Base-by-base conservation (phyloP, 2,797 vertebrate genomes). In the Carduelis carduelis region DNA sequence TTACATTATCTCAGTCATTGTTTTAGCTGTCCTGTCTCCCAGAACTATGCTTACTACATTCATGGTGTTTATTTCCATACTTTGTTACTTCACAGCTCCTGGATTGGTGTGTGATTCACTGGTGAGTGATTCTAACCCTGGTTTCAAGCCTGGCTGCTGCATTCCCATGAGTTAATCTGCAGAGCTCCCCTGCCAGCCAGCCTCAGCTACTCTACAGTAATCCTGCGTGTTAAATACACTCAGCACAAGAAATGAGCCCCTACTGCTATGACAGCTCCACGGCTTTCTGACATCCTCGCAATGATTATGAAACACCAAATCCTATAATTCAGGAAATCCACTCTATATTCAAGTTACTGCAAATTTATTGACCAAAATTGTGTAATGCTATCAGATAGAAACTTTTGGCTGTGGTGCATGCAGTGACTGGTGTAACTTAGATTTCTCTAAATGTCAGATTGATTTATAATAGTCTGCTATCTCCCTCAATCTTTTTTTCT, bases 211-310 rank as follows among this genome's bases (percentile, higher is more conserved):
- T 75, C 70, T 11, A 47, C 57, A 79, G 35, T 2, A n/a, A 88
- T 35, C 30, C 35, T 43, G 11, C 0, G 0, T 0, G 0, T 46
- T 77, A 61, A 63, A 82, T 22, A 5, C 2, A 37, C 11, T 22
- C 53, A 53, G 26, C 13, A 23, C 21, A 13, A 24, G 7, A 64
- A 61, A 43, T 19, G n/a, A 82, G 46, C 37, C 28, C 30, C 30
- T 30, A 23, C 43, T 60, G 57, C 34, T 20, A 41, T 0, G 0
- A 65, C n/a, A 87, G 69, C 27, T 75, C 77, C 49, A 57, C 1
- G 2, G 69, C 22, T 83, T 85, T 59, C 61, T 85, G n/a, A 71
- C 61, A 56, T 32, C 47, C 81, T 83, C 65, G 57, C 12, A 28
- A 74, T 7, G 18, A 56, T 64, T 35, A 66, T 6, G 43, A 87